These are phyloP conservation scores for Drosophila equinoxialis DNA, from an alignment of 1,140 invertebrate genomes.

Conservation along the genomic window DNA sequence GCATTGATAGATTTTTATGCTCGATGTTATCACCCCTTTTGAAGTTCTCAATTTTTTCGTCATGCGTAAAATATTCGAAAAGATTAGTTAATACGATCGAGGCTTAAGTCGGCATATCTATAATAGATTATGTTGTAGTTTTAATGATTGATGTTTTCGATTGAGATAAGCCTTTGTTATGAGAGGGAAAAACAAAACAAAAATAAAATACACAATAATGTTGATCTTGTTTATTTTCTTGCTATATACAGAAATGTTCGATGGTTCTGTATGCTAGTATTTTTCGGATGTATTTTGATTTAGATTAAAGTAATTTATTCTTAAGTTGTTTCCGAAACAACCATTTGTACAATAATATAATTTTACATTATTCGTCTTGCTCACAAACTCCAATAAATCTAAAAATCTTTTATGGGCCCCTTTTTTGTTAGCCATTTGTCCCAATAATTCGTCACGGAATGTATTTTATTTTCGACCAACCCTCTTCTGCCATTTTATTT, in stretches of 20 bases:
- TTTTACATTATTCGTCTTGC: neutral
- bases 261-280: too few relatives aligned
- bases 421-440: neutral
- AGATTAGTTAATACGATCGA: constrained; percentile 13
- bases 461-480: constrained; percentile 7
- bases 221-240: too few relatives aligned
- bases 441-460: neutral
- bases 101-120: constrained; percentile 4
- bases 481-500: constrained; percentile 12
- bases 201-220: neutral
- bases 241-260: too few relatives aligned
- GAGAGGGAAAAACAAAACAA: neutral
- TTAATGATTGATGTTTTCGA: constrained; percentile 36
- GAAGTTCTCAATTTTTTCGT: neutral
- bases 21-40: constrained; percentile 22
- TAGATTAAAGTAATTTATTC: too few relatives aligned
- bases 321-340: neutral
- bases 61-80: constrained; percentile 15
- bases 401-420: neutral
- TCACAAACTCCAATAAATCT: neutral
- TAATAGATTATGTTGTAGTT: constrained; percentile 24
- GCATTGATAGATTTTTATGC: constrained; percentile 2
- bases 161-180: neutral
- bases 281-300: too few relatives aligned
- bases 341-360: neutral